Evolutionary conservation across 1,140 invertebrate species (phyloP), one percentile per base, ranked within the genome.

Genomic region (Trichonephila inaurata): DNA sequence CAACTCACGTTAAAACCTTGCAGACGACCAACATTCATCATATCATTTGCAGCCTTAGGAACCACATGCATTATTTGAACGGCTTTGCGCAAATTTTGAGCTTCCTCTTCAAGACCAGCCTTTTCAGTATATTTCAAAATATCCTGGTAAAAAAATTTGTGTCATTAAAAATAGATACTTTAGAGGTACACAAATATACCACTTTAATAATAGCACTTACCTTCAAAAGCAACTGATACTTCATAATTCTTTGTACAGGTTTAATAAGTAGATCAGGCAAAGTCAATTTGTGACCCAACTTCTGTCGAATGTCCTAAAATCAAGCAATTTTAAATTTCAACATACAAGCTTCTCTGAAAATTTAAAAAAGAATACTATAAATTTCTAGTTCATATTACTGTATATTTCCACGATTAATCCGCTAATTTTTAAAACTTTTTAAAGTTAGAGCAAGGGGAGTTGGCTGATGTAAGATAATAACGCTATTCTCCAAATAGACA

Each of bases 21-120:
- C 33, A 99, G 96, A 90, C 99, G 96, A n/a, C 99, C 98, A 88
- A 99, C 98, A 96, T 99, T 98, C 99, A 99, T 99, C 99, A 99
- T 99, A 95, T 99, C 99, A 96, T 99, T 99, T 93, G 99, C 99
- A 93, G 98, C 97, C 96, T 99, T 99, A 12, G 99, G 99, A 94
- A 99, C 98, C 94, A 98, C 97, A 95, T 97, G 97, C 97, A 98
- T 99, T 77, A 98, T 97, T 82, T 97, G 96, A 69, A 97, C 97
- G 44, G 98, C 98, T 91, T 97, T 97, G 93, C 97, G 96, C 82
- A 99, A 96, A 19, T 97, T 96, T 92, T 97, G 97, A 85, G 97
- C 97, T 95, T 97, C 97, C 8, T 97, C 96, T 51, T 97, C 96
- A 8, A 97, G 96, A 14, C 96, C 96, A n/a, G 96, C 96, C 93